A percentile compares a stretch with the other conserved stretches of the same genome.
These are phyloP conservation scores for Philopedon plagiatum DNA, from an alignment of 2,888 invertebrate species.

Conservation along the genomic window DNA sequence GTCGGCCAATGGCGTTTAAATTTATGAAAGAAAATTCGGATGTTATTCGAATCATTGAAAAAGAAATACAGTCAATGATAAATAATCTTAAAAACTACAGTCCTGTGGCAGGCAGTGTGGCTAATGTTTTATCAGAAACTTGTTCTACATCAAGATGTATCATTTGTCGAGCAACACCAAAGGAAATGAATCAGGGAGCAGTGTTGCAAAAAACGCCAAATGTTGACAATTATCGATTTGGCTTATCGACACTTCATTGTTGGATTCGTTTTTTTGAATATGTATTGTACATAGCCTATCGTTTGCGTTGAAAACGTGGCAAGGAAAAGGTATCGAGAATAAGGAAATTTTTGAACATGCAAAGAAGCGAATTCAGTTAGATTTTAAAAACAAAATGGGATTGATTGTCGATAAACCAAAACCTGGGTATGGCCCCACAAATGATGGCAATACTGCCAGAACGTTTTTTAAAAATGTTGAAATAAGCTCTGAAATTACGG, in stretches of 20 bases:
- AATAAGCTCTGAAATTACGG: not conserved
- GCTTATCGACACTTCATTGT: too few species aligned
- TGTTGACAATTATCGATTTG: not conserved
- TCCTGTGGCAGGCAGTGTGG: slow-evolving; percentile 9
- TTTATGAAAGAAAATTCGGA: not conserved
- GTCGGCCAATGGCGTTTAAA: not conserved
- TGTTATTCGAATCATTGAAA: not conserved
- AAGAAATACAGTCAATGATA: too few species aligned
- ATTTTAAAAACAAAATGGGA: slow-evolving; percentile 24
- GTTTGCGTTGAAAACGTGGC: slow-evolving; percentile 55
- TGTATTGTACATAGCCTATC: slow-evolving; percentile 26
- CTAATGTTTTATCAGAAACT: slow-evolving; percentile 9
- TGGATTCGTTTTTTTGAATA: slow-evolving; percentile 1
- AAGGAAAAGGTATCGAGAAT: slow-evolving; percentile 55
- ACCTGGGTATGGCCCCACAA: slow-evolving; percentile 15
- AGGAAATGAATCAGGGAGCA: too few species aligned
- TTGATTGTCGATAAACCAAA: too few species aligned
- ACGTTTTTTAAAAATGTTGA: not conserved
- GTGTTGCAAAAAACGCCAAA: slow-evolving; percentile 9
- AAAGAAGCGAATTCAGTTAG: slow-evolving; percentile 37
- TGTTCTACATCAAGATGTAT: not conserved
- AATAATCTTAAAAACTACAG: too few species aligned
- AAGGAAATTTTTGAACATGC: slow-evolving; percentile 52
- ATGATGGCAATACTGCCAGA: slow-evolving; percentile 3
- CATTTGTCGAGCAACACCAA: too few species aligned